phyloP scores from a whole-genome alignment of 2,888 invertebrate species.

The Griposia aprilina region DNA sequence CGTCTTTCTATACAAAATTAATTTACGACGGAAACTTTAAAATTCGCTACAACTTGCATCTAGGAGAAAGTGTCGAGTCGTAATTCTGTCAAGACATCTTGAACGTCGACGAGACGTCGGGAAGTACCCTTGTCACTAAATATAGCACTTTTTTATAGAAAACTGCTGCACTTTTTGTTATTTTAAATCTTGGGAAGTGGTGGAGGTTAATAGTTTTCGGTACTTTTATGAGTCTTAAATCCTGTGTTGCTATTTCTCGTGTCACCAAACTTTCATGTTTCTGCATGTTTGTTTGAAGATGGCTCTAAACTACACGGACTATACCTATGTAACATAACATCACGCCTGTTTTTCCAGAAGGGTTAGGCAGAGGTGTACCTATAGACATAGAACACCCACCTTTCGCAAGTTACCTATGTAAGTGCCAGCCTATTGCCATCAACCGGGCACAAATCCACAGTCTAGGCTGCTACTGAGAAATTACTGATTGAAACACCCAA shows the following conservation, averaged over 20 bases:
- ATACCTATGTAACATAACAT: neutral
- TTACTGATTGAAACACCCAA: no score
- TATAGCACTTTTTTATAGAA: slow-evolving; percentile 46
- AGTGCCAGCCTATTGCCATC: no score
- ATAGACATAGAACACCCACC: no score
- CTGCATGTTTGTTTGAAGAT: neutral
- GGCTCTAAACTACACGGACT: neutral
- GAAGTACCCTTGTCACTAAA: slow-evolving; percentile 49
- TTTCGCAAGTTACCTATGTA: no score
- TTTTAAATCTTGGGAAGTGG: slow-evolving; percentile 15
- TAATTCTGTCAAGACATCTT: slow-evolving; percentile 59
- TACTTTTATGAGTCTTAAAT: neutral
- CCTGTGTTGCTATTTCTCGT: neutral
- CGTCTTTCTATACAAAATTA: slow-evolving; percentile 37
- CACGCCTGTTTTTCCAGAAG: no score
- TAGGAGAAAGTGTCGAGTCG: slow-evolving; percentile 50
- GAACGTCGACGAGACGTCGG: slow-evolving; percentile 50
- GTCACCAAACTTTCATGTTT: neutral
- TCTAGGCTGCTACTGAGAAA: no score
- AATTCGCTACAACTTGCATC: slow-evolving; percentile 43
- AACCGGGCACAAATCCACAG: no score
- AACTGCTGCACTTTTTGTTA: slow-evolving; percentile 18
- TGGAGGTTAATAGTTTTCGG: neutral
- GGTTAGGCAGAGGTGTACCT: no score
- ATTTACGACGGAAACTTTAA: slow-evolving; percentile 45